A percentile compares a stretch with the other conserved stretches of the same genome.
Conservation (phyloP, 23 tunicate genomes). For the Trididemnum clinides region DNA sequence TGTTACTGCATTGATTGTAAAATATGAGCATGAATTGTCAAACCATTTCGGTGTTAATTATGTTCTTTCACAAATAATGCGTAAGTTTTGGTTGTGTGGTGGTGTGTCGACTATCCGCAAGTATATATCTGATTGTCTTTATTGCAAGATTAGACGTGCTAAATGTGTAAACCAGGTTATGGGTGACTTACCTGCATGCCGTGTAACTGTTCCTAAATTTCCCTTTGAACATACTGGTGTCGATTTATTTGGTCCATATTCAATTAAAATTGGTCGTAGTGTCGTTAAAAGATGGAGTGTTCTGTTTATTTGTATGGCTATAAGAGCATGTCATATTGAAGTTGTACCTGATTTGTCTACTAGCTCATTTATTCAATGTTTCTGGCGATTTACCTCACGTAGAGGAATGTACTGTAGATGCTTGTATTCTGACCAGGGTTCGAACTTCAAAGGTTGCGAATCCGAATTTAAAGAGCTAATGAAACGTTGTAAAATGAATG, state of each 20-base stretch:
- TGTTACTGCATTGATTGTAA: background rate
- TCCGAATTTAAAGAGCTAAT: background rate
- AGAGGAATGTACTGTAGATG: background rate
- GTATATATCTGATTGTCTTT: background rate
- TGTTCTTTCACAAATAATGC: conserved; percentile 3
- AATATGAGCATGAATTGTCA: background rate
- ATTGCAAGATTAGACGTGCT: conserved; percentile 21
- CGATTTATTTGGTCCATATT: conserved; percentile 8
- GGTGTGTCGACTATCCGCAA: background rate
- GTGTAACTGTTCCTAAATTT: conserved; percentile 13
- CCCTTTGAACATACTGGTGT: conserved; percentile 15
- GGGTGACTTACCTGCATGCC: conserved; percentile 12
- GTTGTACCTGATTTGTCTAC: conserved; percentile 27
- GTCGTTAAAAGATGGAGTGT: background rate
- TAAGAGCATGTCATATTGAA: conserved; percentile 16
- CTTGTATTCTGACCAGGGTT: conserved; percentile 27
- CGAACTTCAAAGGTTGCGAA: conserved; percentile 19
- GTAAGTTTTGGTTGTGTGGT: conserved; percentile 14
- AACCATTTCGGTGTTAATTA: conserved; percentile 19
- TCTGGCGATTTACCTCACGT: conserved; percentile 3
- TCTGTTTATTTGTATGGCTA: conserved; percentile 21
- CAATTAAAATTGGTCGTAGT: background rate
- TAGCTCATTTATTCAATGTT: conserved; percentile 24
- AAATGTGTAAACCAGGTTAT: background rate
- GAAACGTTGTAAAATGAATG: background rate